Conservation (phyloP, 2,797 vertebrate genomes). For the Hoplostethus mediterraneus region DNA sequence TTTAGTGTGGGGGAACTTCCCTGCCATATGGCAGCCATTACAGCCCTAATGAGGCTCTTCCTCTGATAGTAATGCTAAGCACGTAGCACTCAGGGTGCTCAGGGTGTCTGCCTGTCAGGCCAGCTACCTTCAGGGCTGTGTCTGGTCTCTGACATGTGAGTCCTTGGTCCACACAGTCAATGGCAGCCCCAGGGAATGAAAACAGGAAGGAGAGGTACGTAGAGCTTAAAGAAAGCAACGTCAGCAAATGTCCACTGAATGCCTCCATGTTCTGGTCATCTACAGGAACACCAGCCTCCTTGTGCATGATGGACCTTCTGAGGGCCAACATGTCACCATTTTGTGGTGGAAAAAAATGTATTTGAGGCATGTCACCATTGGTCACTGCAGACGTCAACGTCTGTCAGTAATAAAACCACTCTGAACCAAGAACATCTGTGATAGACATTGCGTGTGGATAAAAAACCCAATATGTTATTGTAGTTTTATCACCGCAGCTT, state of each 20-base stretch:
- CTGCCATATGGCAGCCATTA: constrained; percentile 70
- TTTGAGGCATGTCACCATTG: not conserved
- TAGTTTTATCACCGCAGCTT: constrained; percentile 26
- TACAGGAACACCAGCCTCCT: not conserved
- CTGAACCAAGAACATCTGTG: constrained; percentile 40
- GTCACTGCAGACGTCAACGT: not conserved
- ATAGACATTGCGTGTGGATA: constrained; percentile 32
- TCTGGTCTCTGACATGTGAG: constrained; percentile 21
- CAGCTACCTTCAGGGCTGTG: constrained; percentile 24
- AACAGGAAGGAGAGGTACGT: constrained; percentile 31
- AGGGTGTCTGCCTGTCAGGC: constrained; percentile 30
- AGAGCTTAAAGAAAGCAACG: constrained; percentile 5
- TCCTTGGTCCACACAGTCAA: constrained; percentile 27
- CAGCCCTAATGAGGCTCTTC: constrained; percentile 67
- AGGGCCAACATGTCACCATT: not conserved
- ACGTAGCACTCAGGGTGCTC: constrained; percentile 35
- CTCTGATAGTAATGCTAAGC: constrained; percentile 60
- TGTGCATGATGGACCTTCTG: not conserved
- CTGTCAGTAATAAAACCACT: constrained; percentile 22
- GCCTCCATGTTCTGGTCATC: not conserved
- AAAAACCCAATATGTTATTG: constrained; percentile 17
- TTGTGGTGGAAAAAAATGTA: constrained; percentile 8
- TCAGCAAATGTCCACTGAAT: constrained; percentile 16
- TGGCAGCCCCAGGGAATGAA: constrained; percentile 35
- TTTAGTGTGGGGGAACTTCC: constrained; percentile 57